Conservation (phyloP, 23 tunicate species). For the Phallusia fumigata region DNA sequence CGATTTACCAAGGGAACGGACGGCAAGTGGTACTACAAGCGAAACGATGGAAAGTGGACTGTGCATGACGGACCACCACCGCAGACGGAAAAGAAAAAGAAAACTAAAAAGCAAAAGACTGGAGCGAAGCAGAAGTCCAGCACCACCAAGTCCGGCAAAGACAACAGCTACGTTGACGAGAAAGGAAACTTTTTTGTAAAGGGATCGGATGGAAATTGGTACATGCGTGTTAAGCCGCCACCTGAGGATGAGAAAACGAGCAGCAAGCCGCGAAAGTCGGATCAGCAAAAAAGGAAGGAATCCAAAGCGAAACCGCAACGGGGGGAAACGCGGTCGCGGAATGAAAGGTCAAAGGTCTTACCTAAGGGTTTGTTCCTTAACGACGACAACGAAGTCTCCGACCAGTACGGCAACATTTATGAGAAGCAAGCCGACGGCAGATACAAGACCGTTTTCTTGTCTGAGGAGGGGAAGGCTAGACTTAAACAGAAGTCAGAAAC, state of each 20-base stretch:
- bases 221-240: slow-evolving; percentile 73
- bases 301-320: background rate
- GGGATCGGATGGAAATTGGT: slow-evolving; percentile 85
- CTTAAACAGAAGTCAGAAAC: slow-evolving; percentile 31
- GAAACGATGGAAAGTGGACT: slow-evolving; percentile 59
- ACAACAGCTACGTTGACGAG: slow-evolving; percentile 34
- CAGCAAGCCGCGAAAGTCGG: background rate
- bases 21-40: slow-evolving; percentile 89
- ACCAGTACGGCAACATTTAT: slow-evolving; percentile 58
- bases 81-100: slow-evolving; percentile 12
- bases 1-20: slow-evolving; percentile 67
- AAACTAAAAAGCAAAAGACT: background rate
- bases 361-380: slow-evolving; percentile 58
- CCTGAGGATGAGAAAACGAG: background rate
- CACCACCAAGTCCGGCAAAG: background rate
- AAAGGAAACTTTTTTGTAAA: slow-evolving; percentile 66
- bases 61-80: slow-evolving; percentile 27
- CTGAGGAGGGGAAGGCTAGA: slow-evolving; percentile 41
- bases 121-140: background rate
- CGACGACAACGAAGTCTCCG: slow-evolving; percentile 38
- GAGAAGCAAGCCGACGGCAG: slow-evolving; percentile 35
- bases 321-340: background rate
- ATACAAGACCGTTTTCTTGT: slow-evolving; percentile 17
- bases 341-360: background rate
- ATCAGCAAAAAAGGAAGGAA: background rate